Evolutionary conservation across 2,113 vertebrate genomes (phyloP).

Genomic region (Benitochromis conjunctus): DNA sequence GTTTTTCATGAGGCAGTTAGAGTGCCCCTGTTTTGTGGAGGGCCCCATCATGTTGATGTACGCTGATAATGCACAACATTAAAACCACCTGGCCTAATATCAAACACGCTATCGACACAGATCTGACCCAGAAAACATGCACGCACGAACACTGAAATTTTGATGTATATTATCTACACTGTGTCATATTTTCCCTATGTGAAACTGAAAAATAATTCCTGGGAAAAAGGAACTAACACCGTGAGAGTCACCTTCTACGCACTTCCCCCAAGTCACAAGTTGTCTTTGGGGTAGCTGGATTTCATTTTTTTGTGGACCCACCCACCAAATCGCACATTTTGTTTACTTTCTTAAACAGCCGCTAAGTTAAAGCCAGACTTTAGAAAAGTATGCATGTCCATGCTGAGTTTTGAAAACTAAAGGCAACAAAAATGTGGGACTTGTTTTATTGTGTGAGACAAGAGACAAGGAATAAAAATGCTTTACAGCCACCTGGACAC

Average conservation of each 20-base stretch:
- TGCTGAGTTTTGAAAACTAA: background rate
- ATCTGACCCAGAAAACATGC: background rate
- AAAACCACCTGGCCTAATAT: background rate
- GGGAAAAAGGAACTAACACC: background rate
- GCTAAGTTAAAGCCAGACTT: background rate
- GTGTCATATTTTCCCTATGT: background rate
- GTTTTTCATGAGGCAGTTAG: background rate
- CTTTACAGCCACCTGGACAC: background rate
- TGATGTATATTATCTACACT: background rate
- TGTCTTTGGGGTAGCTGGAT: background rate
- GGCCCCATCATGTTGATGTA: background rate
- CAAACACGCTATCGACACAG: background rate
- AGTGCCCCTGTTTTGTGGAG: background rate
- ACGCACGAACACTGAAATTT: background rate
- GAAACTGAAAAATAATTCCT: background rate
- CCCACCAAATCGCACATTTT: background rate
- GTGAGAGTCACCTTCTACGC: rapidly evolving
- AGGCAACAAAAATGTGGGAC: background rate
- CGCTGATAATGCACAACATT: background rate
- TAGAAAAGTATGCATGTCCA: background rate
- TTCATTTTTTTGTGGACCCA: background rate
- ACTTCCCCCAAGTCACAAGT: background rate
- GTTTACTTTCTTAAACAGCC: background rate
- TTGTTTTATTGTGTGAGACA: background rate
- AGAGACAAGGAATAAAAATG: background rate